A percentile compares a stretch with the other conserved stretches of the same genome.
phyloP scores from a whole-genome alignment of 2,888 invertebrate species.

The Psylliodes chrysocephalus region DNA sequence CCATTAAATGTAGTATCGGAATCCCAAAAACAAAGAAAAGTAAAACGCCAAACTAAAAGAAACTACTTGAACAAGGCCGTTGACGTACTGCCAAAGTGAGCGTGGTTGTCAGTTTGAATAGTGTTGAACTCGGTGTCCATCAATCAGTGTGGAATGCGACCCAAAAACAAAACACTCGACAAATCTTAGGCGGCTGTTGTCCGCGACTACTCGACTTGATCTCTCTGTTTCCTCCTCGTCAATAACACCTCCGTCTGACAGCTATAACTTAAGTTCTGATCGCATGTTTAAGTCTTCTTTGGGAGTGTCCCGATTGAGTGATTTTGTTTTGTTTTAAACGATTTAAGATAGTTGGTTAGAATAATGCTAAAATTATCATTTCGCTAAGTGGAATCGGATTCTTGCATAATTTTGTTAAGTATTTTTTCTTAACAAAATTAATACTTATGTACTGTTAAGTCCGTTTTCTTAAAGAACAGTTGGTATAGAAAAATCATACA shows the following conservation, averaged over 20 bases:
- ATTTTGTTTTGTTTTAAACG: too few species aligned
- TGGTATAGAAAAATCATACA: too few species aligned
- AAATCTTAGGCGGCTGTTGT: slow-evolving; percentile 49
- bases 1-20: background rate
- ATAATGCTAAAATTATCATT: too few species aligned
- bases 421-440: too few species aligned
- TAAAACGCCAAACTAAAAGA: background rate
- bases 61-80: slow-evolving; percentile 16
- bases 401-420: too few species aligned
- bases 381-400: too few species aligned
- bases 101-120: slow-evolving; percentile 39
- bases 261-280: slow-evolving; percentile 31
- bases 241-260: slow-evolving; percentile 42
- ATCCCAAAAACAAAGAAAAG: background rate
- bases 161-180: slow-evolving; percentile 56
- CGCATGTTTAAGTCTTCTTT: background rate
- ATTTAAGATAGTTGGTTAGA: too few species aligned
- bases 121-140: slow-evolving; percentile 46
- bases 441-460: too few species aligned
- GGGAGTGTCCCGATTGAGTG: background rate
- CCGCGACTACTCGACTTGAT: slow-evolving; percentile 45
- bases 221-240: slow-evolving; percentile 43
- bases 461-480: too few species aligned
- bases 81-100: slow-evolving; percentile 45
- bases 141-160: slow-evolving; percentile 55